These are phyloP conservation scores for Hepsetus odoe DNA, from an alignment of 2,113 vertebrate species.

Conservation along the genomic window DNA sequence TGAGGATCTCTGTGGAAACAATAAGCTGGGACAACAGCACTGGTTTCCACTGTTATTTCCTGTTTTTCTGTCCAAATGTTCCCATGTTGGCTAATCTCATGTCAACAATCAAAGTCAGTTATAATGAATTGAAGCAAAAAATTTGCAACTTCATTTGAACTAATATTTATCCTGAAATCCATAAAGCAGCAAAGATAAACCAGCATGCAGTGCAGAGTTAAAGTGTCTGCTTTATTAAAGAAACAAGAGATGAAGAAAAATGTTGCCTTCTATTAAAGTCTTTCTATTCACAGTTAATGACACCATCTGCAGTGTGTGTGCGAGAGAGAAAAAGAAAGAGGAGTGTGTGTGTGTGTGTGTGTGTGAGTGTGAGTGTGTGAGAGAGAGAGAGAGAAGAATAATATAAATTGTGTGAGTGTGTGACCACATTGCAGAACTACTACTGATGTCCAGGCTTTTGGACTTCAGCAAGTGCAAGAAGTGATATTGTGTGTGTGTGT, in stretches of 20 bases:
- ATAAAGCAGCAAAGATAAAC: too few relatives aligned
- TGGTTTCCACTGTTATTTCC: conserved; percentile 54
- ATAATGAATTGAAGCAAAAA: neutral
- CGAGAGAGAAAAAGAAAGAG: too few relatives aligned
- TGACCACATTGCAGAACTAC: too few relatives aligned
- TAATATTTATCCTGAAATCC: too few relatives aligned
- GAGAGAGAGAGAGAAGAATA: too few relatives aligned
- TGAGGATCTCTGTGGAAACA: neutral
- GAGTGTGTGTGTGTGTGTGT: too few relatives aligned
- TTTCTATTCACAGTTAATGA: neutral
- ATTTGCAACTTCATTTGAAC: too few relatives aligned
- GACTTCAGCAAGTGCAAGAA: neutral
- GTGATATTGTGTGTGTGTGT: conserved; percentile 14
- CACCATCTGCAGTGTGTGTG: neutral
- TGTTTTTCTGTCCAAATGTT: conserved; percentile 63
- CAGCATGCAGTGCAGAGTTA: too few relatives aligned
- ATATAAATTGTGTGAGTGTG: too few relatives aligned
- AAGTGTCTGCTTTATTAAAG: too few relatives aligned
- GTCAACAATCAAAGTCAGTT: neutral
- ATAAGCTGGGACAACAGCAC: neutral
- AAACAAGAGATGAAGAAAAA: neutral
- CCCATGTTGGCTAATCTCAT: conserved; percentile 47
- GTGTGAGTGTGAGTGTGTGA: too few relatives aligned
- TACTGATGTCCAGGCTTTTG: too few relatives aligned
- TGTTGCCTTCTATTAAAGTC: neutral